These are phyloP conservation scores for Argyresthia goedartella DNA, from an alignment of 2,888 invertebrate genomes.

Conservation along the genomic window DNA sequence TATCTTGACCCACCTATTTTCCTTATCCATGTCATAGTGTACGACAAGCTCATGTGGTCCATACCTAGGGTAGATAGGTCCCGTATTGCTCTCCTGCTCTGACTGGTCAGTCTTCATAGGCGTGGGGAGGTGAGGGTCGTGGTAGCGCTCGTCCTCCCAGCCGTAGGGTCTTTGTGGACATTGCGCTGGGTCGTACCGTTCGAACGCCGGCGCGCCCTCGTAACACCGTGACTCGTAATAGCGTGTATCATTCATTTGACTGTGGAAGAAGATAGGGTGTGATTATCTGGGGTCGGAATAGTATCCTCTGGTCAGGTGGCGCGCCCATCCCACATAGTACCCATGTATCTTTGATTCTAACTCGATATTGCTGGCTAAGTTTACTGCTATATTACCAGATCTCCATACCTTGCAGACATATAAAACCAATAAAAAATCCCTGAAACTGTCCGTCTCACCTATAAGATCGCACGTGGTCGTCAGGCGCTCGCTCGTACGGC, in stretches of 20 bases:
- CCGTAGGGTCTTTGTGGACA: conserved; percentile 63
- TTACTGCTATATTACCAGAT: too few relatives aligned
- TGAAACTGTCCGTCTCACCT: too few relatives aligned
- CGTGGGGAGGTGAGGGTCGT: conserved; percentile 69
- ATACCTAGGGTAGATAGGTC: conserved; percentile 83
- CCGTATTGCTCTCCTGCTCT: conserved; percentile 75
- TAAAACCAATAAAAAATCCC: too few relatives aligned
- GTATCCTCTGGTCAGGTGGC: neutral
- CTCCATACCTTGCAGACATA: too few relatives aligned
- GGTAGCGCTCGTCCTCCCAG: conserved; percentile 72
- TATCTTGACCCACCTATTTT: too few relatives aligned
- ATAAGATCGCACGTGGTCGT: conserved; percentile 72
- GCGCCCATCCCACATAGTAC: neutral
- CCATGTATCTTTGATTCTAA: too few relatives aligned
- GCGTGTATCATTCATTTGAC: conserved; percentile 74
- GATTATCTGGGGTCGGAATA: too few relatives aligned
- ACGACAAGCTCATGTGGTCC: too few relatives aligned
- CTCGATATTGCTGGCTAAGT: too few relatives aligned
- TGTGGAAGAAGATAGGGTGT: too few relatives aligned
- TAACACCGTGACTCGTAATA: conserved; percentile 66
- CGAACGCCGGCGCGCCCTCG: conserved; percentile 64
- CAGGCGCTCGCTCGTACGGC: conserved; percentile 78
- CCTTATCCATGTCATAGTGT: too few relatives aligned
- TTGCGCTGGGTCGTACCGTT: conserved; percentile 64
- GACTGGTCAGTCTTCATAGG: conserved; percentile 79